These are phyloP conservation scores for Australoheros facetus DNA, from an alignment of 2,797 vertebrate species.

Conservation along the genomic window DNA sequence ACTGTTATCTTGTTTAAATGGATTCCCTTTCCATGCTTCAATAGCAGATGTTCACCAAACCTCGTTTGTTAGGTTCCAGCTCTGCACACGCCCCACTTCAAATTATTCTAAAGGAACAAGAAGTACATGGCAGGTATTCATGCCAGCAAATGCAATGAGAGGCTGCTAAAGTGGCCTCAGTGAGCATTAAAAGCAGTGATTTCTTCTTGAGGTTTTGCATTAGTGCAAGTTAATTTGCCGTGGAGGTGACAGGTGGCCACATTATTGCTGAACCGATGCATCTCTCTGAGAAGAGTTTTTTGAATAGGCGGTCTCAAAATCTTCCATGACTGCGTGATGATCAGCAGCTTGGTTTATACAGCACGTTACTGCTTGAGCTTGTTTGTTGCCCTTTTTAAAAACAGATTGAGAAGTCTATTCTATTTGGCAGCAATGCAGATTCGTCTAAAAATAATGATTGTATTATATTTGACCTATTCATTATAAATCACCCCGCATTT, in stretches of 20 bases:
- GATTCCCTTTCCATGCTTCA: conserved; percentile 12
- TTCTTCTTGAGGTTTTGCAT: neutral
- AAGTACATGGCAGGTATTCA: neutral
- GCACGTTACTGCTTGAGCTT: neutral
- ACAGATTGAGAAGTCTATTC: neutral
- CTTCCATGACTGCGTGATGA: neutral
- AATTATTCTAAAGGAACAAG: conserved; percentile 29
- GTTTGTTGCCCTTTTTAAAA: conserved; percentile 11
- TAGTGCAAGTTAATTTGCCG: conserved; percentile 1
- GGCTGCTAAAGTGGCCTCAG: conserved; percentile 11
- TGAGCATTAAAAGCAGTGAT: conserved; percentile 7
- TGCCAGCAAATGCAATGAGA: neutral
- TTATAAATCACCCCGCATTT: conserved; percentile 35
- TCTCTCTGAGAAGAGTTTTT: neutral
- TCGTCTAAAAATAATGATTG: conserved; percentile 6
- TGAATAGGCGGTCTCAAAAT: conserved; percentile 1
- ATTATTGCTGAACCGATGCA: conserved; percentile 10
- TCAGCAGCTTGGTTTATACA: neutral
- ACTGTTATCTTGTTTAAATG: conserved; percentile 38
- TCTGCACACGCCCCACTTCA: neutral
- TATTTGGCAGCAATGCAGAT: neutral
- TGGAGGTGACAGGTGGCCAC: neutral
- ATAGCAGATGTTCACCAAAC: conserved; percentile 17
- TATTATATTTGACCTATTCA: conserved; percentile 27
- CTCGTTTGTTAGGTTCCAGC: conserved; percentile 21